Base-by-base conservation (phyloP, 1,140 invertebrate species). In the Eupristina koningsbergeri region DNA sequence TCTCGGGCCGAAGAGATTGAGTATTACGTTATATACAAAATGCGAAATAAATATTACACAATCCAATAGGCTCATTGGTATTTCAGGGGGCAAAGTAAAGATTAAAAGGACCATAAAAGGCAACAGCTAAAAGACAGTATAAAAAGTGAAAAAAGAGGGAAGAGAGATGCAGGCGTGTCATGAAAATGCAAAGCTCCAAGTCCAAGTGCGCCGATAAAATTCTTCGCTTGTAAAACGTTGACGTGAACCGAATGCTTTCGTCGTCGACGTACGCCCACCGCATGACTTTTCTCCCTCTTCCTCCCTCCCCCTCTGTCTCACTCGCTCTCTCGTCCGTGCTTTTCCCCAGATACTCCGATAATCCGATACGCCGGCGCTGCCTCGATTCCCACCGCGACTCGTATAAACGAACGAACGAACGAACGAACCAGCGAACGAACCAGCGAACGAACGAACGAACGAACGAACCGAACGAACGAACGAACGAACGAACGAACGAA, bases 181-280 rank as follows among this genome's bases (percentile, higher is more conserved):
- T 91, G 89, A 90, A 91, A 92, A 91, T 90, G 91, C 89, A 89
- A 89, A 89, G 88, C 88, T 88, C 80, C 67, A 71, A 41, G 67
- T 71, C 87, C 84, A 88, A 89, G 87, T 90, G 85, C 88, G 87
- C 86, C 89, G 90, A 92, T 92, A 91, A 92, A 92, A 92, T 92
- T 91, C 87, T 88, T 89, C 87, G 89, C 85, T 87, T 87, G 89
- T 91, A 89, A 91, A 92, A 90, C 88, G 90, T 87, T 90, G 89
- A 91, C 90, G 90, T 91, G 90, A 89, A 90, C 86, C 89, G 90
- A 92, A 91, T 92, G 88, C 89, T 88, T 87, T 88, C 86, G 86
- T 85, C 86, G 85, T 86, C 73, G 75, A 58, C 86, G 77, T 84
- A 85, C 76, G 76, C 84, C 84, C 63, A 84, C 79, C 76, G 79